Evolutionary conservation across 2,888 invertebrate species (phyloP), one percentile per base, ranked within the genome.

Genomic region (Dryadula phaetusa): DNA sequence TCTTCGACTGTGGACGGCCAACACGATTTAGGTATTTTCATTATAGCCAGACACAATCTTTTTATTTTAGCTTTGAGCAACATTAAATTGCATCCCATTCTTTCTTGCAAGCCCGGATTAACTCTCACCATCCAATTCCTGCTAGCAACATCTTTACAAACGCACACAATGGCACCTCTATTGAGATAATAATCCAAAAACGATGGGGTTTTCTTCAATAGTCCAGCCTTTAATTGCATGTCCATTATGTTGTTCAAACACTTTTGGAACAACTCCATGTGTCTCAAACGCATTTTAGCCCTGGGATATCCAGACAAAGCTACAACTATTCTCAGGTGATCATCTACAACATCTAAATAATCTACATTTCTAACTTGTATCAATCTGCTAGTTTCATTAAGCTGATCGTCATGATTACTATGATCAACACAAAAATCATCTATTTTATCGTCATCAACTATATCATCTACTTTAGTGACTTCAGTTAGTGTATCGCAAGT

Each of bases 101-200:
- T 78, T 70, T 92, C 91, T 72, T 90, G 88, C n/a, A 92, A 68
- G 1, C 90, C 90, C 0, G 87, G 87, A 0, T 83, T 84, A 0
- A 92, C 76, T 44, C 89, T 79, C 0, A 92, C 85, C 72, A 92
- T 76, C 91, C 91, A 92, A 75, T 92, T 82, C 69, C 87, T 84
- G 4, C 87, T 88, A 0, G 86, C 85, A 0, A 74, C 40, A 73
- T 92, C 87, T 63, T 87, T 90, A 67, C 91, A 92, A 46, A 92
- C 82, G 71, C 89, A 90, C 1, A 91, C 88, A 25, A 92, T 82
- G 0, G 90, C 90, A 37, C 90, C 92, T 64, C 87, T 81, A 66
- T 88, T 90, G 20, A 92, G 67, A 66, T 91, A 92, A 63, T 88
- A 91, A 74, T 92, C 92, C 47, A 87, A 64, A 70, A 92, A 91